Percentiles rank a stretch among this genome's conserved stretches.
Conservation (phyloP, 2,888 invertebrate species). For the Synergus umbraculus region DNA sequence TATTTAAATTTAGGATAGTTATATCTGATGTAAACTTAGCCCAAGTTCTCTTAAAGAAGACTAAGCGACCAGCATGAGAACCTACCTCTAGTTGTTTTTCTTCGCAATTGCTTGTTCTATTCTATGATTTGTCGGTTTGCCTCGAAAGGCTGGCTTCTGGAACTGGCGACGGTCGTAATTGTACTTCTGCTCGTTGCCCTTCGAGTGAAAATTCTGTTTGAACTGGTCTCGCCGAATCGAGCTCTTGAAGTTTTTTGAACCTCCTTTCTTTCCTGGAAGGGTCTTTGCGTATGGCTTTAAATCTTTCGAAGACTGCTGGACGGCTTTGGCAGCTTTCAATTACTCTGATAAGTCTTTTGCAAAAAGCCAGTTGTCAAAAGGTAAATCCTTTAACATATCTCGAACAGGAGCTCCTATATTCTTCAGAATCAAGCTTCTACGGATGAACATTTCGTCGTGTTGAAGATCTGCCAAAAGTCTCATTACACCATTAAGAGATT, state of each 20-base stretch:
- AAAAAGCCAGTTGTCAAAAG: background rate
- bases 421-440: conserved; percentile 30
- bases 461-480: conserved; percentile 45
- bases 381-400: conserved; percentile 9
- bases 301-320: conserved; percentile 14
- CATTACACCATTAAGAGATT: conserved; percentile 40
- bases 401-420: background rate
- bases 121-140: too few species aligned
- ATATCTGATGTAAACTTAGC: too few species aligned
- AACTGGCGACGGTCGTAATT: background rate
- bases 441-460: conserved; percentile 46
- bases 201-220: background rate
- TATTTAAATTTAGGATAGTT: too few species aligned
- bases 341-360: conserved; percentile 9
- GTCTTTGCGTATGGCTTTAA: background rate
- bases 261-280: background rate
- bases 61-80: too few species aligned
- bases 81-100: too few species aligned
- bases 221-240: background rate
- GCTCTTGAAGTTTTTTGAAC: conserved; percentile 32
- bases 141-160: too few species aligned
- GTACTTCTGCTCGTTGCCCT: conserved; percentile 19
- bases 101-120: too few species aligned
- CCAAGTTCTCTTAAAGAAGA: too few species aligned
- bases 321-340: conserved; percentile 7